Conservation (phyloP, 2,888 invertebrate genomes). For the Calameuta idolon region DNA sequence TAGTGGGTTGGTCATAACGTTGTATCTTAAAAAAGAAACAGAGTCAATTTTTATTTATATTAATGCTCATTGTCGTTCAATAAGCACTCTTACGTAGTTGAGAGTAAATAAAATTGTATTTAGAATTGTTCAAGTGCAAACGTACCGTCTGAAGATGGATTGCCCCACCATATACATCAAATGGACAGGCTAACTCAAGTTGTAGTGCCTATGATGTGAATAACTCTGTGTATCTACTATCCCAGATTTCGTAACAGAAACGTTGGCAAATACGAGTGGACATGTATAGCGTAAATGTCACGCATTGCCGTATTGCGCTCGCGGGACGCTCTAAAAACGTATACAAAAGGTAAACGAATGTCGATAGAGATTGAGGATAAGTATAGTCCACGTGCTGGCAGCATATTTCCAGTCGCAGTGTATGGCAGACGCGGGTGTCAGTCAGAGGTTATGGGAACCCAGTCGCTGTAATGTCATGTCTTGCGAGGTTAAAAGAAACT, state of each 20-base stretch:
- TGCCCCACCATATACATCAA: too few relatives aligned
- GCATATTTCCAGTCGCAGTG: conserved; percentile 15
- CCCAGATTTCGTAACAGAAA: not conserved
- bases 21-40: not conserved
- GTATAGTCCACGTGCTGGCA: conserved; percentile 39
- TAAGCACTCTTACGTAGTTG: not conserved
- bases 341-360: conserved; percentile 35
- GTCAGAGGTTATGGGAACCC: conserved; percentile 41
- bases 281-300: not conserved
- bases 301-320: not conserved
- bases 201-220: too few relatives aligned
- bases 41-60: not conserved
- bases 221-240: not conserved
- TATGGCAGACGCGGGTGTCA: conserved; percentile 14
- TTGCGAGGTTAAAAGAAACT: conserved; percentile 23
- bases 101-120: too few relatives aligned
- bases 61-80: not conserved
- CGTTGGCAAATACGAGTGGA: not conserved
- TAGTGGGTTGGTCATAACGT: not conserved
- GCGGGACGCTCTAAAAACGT: conserved; percentile 1
- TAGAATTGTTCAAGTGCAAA: too few relatives aligned
- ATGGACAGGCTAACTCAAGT: too few relatives aligned
- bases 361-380: conserved; percentile 41
- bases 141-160: too few relatives aligned
- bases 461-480: conserved; percentile 39